Base-by-base conservation (phyloP, 53 echinoderm and acorn worm species). In the Astropecten irregularis region DNA sequence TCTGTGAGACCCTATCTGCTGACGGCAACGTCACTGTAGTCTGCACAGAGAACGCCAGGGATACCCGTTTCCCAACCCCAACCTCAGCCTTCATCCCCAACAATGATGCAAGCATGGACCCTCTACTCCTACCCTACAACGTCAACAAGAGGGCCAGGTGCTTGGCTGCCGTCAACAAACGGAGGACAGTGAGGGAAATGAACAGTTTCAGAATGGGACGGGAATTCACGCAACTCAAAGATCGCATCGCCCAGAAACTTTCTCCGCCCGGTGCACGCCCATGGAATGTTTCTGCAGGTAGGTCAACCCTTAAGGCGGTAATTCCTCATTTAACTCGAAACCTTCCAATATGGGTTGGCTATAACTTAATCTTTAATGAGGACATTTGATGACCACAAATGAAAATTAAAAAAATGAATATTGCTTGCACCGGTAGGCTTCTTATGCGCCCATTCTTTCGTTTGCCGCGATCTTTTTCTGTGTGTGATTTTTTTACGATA, bases 281-380 rank as follows among this genome's bases (percentile, higher is more conserved):
- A 0, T 89, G 69, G 69, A 84, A 89, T 30, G 84, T 89, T 36
- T 34, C 84, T 20, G 54, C n/a, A 77, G 79, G 89, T 89, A 88
- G 53, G 58, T 68, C 10, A 23, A 19, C 3, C 2, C 9, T 3
- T 36, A 40, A 77, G 60, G n/a, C n/a, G n/a, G n/a, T n/a, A n/a
- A n/a, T n/a, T n/a, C n/a, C n/a, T n/a, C n/a, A n/a, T n/a, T n/a
- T n/a, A n/a, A n/a, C n/a, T n/a, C n/a, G n/a, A n/a, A n/a, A n/a
- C n/a, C n/a, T n/a, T n/a, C n/a, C n/a, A n/a, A n/a, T n/a, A n/a
- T n/a, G n/a, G n/a, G n/a, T n/a, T n/a, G n/a, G n/a, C n/a, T n/a
- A n/a, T n/a, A n/a, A n/a, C n/a, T n/a, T n/a, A n/a, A n/a, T n/a
- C n/a, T n/a, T n/a, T n/a, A n/a, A n/a, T n/a, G n/a, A n/a, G n/a